phyloP scores from a whole-genome alignment of 2,888 invertebrate species.

The Chrysolina oricalcia region DNA sequence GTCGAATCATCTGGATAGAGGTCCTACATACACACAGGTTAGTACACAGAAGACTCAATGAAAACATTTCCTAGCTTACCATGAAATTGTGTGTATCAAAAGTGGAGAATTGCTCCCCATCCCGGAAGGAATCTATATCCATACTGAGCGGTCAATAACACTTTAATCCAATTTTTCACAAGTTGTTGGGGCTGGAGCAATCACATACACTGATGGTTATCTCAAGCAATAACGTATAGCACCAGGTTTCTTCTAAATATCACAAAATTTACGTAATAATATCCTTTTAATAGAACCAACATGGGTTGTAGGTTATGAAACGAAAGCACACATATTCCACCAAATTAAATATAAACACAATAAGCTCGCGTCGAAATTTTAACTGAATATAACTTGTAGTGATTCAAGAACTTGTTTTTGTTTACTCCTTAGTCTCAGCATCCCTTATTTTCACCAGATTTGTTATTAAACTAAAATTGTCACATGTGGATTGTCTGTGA shows the following conservation, averaged over 20 bases:
- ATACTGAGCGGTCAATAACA: conserved; percentile 65
- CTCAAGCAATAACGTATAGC: neutral
- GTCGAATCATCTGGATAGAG: conserved; percentile 49
- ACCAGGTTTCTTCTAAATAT: conserved; percentile 17
- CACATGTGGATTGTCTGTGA: conserved; percentile 61
- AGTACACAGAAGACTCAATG: conserved; percentile 20
- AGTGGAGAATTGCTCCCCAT: conserved; percentile 72
- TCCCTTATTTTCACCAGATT: conserved; percentile 44
- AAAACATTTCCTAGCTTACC: conserved; percentile 43
- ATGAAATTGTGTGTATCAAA: conserved; percentile 51
- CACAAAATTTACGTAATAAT: conserved; percentile 53
- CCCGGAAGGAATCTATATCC: conserved; percentile 73
- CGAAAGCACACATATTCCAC: conserved; percentile 56
- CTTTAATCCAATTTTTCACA: conserved; percentile 33
- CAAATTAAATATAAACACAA: conserved; percentile 36
- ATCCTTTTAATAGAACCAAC: conserved; percentile 49
- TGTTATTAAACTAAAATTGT: conserved; percentile 56
- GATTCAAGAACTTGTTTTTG: conserved; percentile 36
- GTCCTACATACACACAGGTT: conserved; percentile 47
- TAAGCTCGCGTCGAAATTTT: conserved; percentile 32
- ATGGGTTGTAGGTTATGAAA: conserved; percentile 57
- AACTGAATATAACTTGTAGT: conserved; percentile 28
- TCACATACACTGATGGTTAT: conserved; percentile 4
- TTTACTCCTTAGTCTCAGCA: neutral
- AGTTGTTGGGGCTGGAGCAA: conserved; percentile 15